Conservation (phyloP, 1,140 invertebrate species). For the Brachionus plicatilis region DNA sequence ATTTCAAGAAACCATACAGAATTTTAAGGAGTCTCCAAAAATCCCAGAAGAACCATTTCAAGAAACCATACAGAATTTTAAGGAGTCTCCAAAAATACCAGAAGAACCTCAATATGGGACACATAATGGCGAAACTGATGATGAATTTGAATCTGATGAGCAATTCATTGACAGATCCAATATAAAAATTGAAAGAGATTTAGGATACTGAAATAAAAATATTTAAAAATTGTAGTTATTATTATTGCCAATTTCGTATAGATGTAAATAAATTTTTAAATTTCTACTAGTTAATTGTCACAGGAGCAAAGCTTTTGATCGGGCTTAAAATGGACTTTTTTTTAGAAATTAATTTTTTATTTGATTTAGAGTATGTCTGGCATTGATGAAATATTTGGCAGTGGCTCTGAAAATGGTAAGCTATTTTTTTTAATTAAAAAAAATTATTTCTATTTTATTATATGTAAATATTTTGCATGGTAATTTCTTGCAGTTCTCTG, state of each 20-base stretch:
- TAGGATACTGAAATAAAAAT: background rate
- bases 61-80: background rate
- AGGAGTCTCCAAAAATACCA: background rate
- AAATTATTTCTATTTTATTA: background rate
- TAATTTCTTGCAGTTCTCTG: too few relatives aligned
- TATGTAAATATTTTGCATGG: too few relatives aligned
- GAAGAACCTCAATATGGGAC: background rate
- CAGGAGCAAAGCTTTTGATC: background rate
- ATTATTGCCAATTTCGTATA: background rate
- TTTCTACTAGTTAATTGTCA: background rate
- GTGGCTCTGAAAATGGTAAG: conserved; percentile 31
- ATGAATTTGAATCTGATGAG: background rate
- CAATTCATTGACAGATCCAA: background rate
- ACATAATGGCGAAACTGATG: background rate
- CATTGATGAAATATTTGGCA: conserved; percentile 33
- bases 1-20: background rate
- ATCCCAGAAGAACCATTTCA: background rate
- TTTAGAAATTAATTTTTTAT: background rate
- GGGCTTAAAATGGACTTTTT: background rate
- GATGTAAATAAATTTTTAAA: background rate
- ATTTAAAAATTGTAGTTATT: background rate
- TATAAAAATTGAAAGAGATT: background rate
- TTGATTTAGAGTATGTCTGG: background rate
- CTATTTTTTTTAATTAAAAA: too few relatives aligned
- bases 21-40: background rate